Evolutionary conservation across 92 coral and sea anemone genomes (phyloP).

Genomic region (Nematostella vectensis): DNA sequence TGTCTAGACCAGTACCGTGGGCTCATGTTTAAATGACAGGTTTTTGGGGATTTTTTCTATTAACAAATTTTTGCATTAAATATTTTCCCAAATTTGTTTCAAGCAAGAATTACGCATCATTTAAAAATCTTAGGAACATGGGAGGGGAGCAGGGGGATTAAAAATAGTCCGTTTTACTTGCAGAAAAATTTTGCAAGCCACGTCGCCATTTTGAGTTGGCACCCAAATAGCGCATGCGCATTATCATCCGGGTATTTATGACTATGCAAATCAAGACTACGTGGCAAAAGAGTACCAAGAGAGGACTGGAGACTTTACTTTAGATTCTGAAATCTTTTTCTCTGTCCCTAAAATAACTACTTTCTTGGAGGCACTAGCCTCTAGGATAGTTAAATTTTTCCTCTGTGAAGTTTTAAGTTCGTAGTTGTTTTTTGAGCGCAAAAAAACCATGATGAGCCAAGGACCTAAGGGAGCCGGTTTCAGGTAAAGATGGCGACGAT

Average conservation of each 20-base stretch:
- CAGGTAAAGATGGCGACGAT: conserved; percentile 60
- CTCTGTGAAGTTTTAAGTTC: conserved; percentile 8
- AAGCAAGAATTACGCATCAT: too few relatives aligned
- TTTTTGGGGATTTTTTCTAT: too few relatives aligned
- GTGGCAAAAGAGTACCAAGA: conserved; percentile 46
- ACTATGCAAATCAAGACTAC: conserved; percentile 46
- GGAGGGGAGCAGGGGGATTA: too few relatives aligned
- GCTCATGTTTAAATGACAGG: too few relatives aligned
- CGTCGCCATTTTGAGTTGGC: conserved; percentile 50
- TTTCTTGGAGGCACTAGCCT: conserved; percentile 21
- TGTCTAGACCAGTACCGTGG: too few relatives aligned
- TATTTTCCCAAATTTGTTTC: too few relatives aligned
- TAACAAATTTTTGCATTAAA: too few relatives aligned
- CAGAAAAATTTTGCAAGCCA: too few relatives aligned
- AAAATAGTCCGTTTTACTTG: too few relatives aligned
- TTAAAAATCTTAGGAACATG: too few relatives aligned
- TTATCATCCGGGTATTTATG: conserved; percentile 50
- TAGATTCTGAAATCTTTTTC: conserved; percentile 6
- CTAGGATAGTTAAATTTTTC: conserved; percentile 13
- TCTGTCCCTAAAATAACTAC: background rate
- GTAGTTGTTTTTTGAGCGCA: conserved; percentile 11
- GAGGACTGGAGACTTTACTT: conserved; percentile 12
- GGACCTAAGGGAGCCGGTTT: conserved; percentile 54
- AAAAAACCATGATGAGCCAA: conserved; percentile 54
- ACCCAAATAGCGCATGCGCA: conserved; percentile 51